A percentile compares a stretch with the other conserved stretches of the same genome.
Evolutionary conservation across 2,888 invertebrate genomes (phyloP).

Genomic region (Ornithoptera alexandrae): DNA sequence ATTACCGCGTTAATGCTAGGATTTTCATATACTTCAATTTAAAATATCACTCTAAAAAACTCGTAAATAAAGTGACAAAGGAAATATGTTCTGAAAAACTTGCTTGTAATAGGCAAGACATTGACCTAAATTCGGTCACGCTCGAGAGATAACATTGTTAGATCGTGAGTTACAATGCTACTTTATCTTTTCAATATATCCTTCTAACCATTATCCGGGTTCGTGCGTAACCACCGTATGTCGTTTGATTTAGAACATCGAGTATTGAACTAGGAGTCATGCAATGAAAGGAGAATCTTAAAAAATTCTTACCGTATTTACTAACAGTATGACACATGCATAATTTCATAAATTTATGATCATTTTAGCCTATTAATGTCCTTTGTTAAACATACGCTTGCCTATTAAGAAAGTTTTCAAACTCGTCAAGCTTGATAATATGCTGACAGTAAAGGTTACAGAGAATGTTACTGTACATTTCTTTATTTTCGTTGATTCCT

Average conservation of each 20-base stretch:
- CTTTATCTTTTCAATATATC: conserved; percentile 30
- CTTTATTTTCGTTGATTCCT: too few relatives aligned
- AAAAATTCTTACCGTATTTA: neutral
- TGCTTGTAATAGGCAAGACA: conserved; percentile 6
- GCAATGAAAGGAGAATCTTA: neutral
- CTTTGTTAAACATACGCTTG: too few relatives aligned
- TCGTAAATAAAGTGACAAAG: conserved; percentile 10
- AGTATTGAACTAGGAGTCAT: neutral
- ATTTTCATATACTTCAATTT: neutral
- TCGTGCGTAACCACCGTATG: conserved; percentile 14
- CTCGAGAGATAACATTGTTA: conserved; percentile 52
- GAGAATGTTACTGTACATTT: too few relatives aligned
- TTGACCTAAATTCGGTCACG: conserved; percentile 62
- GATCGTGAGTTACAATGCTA: conserved; percentile 28
- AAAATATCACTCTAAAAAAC: conserved; percentile 10
- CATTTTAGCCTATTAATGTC: neutral
- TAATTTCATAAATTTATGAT: neutral
- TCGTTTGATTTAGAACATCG: conserved; percentile 12
- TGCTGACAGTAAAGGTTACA: too few relatives aligned
- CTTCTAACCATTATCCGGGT: conserved; percentile 19
- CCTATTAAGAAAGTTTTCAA: too few relatives aligned
- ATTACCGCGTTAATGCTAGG: neutral
- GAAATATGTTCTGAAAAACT: conserved; percentile 17
- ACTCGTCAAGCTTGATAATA: too few relatives aligned
- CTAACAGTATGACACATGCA: neutral